phyloP scores from a whole-genome alignment of 2,113 vertebrate species.

The Vireo altiloquus region DNA sequence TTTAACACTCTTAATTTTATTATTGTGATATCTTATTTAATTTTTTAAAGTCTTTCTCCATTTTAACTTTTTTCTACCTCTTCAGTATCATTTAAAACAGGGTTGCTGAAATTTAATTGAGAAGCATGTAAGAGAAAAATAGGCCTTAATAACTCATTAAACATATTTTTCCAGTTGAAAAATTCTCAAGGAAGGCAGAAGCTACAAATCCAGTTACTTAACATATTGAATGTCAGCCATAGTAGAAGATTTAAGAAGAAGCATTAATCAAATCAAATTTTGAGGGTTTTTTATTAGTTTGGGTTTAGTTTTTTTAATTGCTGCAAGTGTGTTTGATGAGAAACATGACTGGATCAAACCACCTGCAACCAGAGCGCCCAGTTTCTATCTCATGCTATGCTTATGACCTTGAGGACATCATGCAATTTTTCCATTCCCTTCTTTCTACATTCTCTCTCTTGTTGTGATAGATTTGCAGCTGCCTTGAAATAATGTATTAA shows the following conservation, averaged over 20 bases:
- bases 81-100: neutral
- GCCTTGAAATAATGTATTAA: slow-evolving; percentile 8
- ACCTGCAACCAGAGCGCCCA: neutral
- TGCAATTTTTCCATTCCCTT: neutral
- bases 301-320: neutral
- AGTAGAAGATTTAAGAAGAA: neutral
- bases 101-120: neutral
- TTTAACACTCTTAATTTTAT: neutral
- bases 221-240: neutral
- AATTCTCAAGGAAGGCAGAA: neutral
- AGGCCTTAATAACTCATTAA: neutral
- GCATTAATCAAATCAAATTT: neutral
- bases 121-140: neutral
- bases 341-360: neutral
- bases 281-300: neutral
- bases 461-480: slow-evolving; percentile 18
- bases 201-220: neutral
- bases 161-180: neutral
- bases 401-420: neutral
- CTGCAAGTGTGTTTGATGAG: neutral
- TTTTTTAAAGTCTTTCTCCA: neutral
- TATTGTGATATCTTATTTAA: neutral
- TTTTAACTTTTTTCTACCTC: neutral
- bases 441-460: neutral
- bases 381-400: neutral